A percentile compares a stretch with the other conserved stretches of the same genome.
Conservation (phyloP, 2,888 invertebrate species). For the Geotrupes spiniger region DNA sequence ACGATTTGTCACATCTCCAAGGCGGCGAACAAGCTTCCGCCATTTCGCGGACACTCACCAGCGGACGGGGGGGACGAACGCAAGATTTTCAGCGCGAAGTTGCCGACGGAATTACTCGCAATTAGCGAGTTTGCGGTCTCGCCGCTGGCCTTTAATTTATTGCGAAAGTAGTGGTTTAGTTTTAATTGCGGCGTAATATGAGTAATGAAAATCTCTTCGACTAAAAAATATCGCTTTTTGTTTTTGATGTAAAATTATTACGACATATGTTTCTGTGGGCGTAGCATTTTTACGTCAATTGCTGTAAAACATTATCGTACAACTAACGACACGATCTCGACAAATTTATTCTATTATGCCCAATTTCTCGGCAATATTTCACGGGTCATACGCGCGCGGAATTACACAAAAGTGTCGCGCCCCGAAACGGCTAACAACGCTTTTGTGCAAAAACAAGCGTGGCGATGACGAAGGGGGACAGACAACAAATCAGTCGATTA, state of each 20-base stretch:
- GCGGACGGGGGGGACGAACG: conserved; percentile 27
- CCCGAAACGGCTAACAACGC: conserved; percentile 41
- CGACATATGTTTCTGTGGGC: too few species aligned
- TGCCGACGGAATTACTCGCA: conserved; percentile 36
- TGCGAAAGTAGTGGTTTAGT: too few species aligned
- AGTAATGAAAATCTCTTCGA: too few species aligned
- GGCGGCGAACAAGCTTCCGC: conserved; percentile 51
- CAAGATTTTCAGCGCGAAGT: conserved; percentile 32
- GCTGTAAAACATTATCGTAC: background rate
- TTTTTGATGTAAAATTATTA: too few species aligned
- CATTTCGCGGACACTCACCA: conserved; percentile 45
- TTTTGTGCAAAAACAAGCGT: conserved; percentile 44
- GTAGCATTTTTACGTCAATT: too few species aligned
- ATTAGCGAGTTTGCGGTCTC: conserved; percentile 31
- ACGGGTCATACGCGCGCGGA: conserved; percentile 11
- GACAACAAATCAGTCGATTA: conserved; percentile 44
- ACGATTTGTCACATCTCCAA: conserved; percentile 53
- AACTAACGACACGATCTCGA: background rate
- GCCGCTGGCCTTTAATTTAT: conserved; percentile 16
- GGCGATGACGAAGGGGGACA: conserved; percentile 41
- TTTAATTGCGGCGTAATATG: too few species aligned
- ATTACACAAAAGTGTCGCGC: conserved; percentile 34
- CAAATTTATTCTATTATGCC: background rate
- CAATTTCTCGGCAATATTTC: too few species aligned
- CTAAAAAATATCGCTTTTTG: too few species aligned